Percentiles rank a stretch among this genome's conserved stretches.
Conservation (phyloP, 2,888 invertebrate genomes). For the Mythimna loreyi region DNA sequence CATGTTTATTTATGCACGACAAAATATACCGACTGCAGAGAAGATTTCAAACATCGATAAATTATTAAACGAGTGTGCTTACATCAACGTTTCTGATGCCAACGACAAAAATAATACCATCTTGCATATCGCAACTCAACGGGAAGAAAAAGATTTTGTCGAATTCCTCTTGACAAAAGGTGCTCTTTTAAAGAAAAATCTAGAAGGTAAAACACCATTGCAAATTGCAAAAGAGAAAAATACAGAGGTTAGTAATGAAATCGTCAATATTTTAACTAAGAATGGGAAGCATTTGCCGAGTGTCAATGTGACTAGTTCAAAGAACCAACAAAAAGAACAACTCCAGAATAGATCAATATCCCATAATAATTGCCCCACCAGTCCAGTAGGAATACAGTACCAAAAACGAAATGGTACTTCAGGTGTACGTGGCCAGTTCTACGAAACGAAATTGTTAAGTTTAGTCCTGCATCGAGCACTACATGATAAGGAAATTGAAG, state of each 20-base stretch:
- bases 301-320: conserved; percentile 11
- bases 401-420: conserved; percentile 60
- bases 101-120: conserved; percentile 60
- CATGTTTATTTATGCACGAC: conserved; percentile 57
- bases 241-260: conserved; percentile 46
- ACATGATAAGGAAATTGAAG: conserved; percentile 62
- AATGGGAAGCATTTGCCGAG: conserved; percentile 17
- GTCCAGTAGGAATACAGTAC: conserved; percentile 34
- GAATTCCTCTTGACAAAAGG: conserved; percentile 48
- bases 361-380: not conserved
- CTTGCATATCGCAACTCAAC: conserved; percentile 58
- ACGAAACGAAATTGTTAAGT: conserved; percentile 68
- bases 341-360: conserved; percentile 15
- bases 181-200: conserved; percentile 40
- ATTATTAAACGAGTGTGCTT: conserved; percentile 55
- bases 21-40: conserved; percentile 49
- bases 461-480: conserved; percentile 67
- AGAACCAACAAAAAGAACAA: conserved; percentile 9
- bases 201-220: conserved; percentile 45
- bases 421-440: conserved; percentile 62
- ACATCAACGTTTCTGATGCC: conserved; percentile 56
- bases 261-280: conserved; percentile 45
- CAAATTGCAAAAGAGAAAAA: conserved; percentile 53
- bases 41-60: conserved; percentile 53
- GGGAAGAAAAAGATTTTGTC: conserved; percentile 57